phyloP scores from a whole-genome alignment of 2,797 vertebrate species.

The Danionella dracula region DNA sequence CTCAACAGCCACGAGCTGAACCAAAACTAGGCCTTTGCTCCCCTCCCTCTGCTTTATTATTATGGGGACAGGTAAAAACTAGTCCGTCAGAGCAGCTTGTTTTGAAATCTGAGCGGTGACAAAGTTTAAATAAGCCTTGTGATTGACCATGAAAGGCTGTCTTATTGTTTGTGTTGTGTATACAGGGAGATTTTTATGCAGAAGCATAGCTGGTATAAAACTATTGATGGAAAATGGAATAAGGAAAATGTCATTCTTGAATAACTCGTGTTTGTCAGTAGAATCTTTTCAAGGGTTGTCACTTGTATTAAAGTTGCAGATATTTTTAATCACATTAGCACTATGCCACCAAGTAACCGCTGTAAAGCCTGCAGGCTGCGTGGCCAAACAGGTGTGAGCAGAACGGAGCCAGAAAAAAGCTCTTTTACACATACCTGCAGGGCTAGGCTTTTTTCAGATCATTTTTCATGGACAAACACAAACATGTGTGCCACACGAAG shows the following conservation, averaged over 20 bases:
- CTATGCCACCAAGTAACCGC: slow-evolving; percentile 14
- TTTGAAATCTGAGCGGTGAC: slow-evolving; percentile 64
- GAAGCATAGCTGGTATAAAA: too few species aligned
- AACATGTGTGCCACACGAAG: slow-evolving; percentile 24
- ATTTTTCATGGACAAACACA: slow-evolving; percentile 38
- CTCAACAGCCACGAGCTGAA: slow-evolving; percentile 39
- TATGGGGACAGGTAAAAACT: slow-evolving; percentile 67
- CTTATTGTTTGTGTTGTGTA: not conserved
- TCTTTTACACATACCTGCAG: slow-evolving; percentile 45
- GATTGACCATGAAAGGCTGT: slow-evolving; percentile 54
- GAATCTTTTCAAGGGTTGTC: not conserved
- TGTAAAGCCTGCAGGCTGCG: slow-evolving; percentile 48
- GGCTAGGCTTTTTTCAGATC: slow-evolving; percentile 46
- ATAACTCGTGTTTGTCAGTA: too few species aligned
- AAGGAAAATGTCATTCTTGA: too few species aligned
- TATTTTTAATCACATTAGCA: slow-evolving; percentile 6
- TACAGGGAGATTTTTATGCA: not conserved
- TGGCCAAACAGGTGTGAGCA: slow-evolving; percentile 65
- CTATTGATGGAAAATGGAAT: too few species aligned
- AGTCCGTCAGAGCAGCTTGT: slow-evolving; percentile 54
- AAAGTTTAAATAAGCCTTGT: slow-evolving; percentile 43
- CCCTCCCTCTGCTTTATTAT: slow-evolving; percentile 55
- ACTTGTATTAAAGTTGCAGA: not conserved
- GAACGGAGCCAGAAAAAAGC: slow-evolving; percentile 29
- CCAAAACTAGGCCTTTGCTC: slow-evolving; percentile 42